Evolutionary conservation across 1,140 invertebrate genomes (phyloP), one percentile per base, ranked within the genome.

Genomic region (Cheumatopsyche charites): DNA sequence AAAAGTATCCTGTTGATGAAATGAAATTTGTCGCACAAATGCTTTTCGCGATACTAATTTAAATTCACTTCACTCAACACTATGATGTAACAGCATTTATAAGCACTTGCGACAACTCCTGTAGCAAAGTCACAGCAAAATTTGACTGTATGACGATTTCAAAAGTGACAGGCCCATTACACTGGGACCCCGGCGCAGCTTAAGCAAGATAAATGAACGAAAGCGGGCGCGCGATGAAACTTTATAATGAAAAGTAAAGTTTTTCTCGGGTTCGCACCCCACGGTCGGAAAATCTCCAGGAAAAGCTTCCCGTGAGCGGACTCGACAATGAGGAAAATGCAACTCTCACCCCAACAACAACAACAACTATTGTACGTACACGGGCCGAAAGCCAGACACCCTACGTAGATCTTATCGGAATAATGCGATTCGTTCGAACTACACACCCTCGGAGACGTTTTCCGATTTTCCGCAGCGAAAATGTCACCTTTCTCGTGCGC

Each of bases 241-340:
- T 71, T 71, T 71, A 58, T 71, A 71, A 71, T 71, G 69, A 71
- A 71, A 71, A 62, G 69, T 71, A 65, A 71, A 71, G 69, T 71
- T 70, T 70, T 70, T 70, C 52, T 13, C 15, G 62, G 29, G n/a
- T 17, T 13, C 29, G 9, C 29, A 3, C 29, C 29, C 9, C 29
- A 36, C 29, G 29, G 23, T 58, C 55, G 55, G 55, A 26, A 58
- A 58, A 58, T 12, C 19, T 13, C 55, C 23, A 23, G 55, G 23
- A 25, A 36, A 12, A 3, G 19, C 23, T 58, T 58, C 23, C 55
- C 55, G 55, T 58, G 55, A 17, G 7, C 23, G 55, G 55, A 58
- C 55, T 58, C 23, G 21, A 23, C 55, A 58, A 58, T 58, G 55
- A 58, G 23, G 19, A 25, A 62, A 62, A 19, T 41, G 58, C 58